phyloP scores from a whole-genome alignment of 2,888 invertebrate genomes.

The Eupithecia subfuscata region DNA sequence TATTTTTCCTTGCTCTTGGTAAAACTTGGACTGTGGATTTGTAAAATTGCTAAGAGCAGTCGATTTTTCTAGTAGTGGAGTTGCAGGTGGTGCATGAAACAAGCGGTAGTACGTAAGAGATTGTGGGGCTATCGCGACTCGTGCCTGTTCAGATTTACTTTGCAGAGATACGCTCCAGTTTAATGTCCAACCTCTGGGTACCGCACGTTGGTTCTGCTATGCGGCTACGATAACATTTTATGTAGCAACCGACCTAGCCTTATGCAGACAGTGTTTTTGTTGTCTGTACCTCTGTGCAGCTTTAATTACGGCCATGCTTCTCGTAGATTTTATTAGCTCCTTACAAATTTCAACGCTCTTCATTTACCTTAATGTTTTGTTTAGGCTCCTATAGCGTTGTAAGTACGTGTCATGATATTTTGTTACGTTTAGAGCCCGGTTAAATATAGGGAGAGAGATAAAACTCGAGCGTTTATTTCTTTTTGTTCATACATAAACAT shows the following conservation, averaged over 20 bases:
- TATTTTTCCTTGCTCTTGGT: not conserved
- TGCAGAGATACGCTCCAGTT: conserved; percentile 66
- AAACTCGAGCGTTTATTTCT: conserved; percentile 38
- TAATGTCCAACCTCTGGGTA: conserved; percentile 65
- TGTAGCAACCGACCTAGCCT: conserved; percentile 37
- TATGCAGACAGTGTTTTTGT: conserved; percentile 29
- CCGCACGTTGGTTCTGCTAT: conserved; percentile 54
- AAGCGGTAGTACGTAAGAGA: conserved; percentile 65
- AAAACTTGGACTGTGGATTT: not conserved
- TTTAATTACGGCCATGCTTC: conserved; percentile 31
- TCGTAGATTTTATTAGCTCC: conserved; percentile 29
- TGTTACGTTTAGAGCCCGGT: conserved; percentile 35
- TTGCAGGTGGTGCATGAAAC: conserved; percentile 65
- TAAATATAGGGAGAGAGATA: conserved; percentile 39
- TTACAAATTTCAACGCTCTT: conserved; percentile 23
- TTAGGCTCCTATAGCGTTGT: conserved; percentile 1
- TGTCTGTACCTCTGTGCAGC: conserved; percentile 29
- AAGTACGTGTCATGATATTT: conserved; percentile 10
- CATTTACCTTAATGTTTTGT: conserved; percentile 20
- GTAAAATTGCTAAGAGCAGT: conserved; percentile 16
- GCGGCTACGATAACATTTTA: conserved; percentile 49
- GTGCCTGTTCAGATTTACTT: conserved; percentile 67
- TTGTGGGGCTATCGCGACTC: conserved; percentile 62
- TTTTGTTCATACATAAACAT: conserved; percentile 45
- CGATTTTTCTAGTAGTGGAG: conserved; percentile 58